A percentile compares a stretch with the other conserved stretches of the same genome.
phyloP scores from a whole-genome alignment of 2,797 vertebrate genomes.

The Philypnodon macrostomus region DNA sequence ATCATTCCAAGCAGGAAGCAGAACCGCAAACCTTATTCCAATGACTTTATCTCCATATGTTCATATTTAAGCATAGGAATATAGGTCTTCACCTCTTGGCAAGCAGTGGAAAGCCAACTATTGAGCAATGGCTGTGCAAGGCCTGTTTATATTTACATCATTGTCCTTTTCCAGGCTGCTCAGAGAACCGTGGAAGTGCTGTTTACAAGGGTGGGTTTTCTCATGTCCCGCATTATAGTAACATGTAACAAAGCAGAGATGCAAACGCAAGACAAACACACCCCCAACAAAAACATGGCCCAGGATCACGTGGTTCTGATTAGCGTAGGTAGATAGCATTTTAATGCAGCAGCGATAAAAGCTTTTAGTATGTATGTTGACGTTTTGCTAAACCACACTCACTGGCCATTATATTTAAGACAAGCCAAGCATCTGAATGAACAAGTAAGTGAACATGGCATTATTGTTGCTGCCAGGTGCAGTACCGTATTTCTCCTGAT shows the following conservation, averaged over 20 bases:
- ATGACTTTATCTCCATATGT: slow-evolving; percentile 41
- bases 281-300: slow-evolving; percentile 14
- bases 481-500: too few relatives aligned
- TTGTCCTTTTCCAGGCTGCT: slow-evolving; percentile 32
- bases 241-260: slow-evolving; percentile 8
- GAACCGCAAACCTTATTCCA: slow-evolving; percentile 13
- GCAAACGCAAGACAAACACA: slow-evolving; percentile 12
- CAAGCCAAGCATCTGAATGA: too few relatives aligned
- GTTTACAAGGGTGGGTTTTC: slow-evolving; percentile 25
- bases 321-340: slow-evolving; percentile 7
- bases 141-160: slow-evolving; percentile 46
- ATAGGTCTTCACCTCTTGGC: slow-evolving; percentile 17
- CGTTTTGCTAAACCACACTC: too few relatives aligned
- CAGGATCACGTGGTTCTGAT: slow-evolving; percentile 17
- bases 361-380: too few relatives aligned
- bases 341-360: background rate
- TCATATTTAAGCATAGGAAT: slow-evolving; percentile 28
- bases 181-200: slow-evolving; percentile 15
- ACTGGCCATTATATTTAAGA: too few relatives aligned
- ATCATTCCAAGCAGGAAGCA: slow-evolving; percentile 15
- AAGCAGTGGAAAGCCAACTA: slow-evolving; percentile 5
- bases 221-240: slow-evolving; percentile 14
- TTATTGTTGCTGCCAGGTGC: too few relatives aligned
- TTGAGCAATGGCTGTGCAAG: slow-evolving; percentile 35
- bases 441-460: too few relatives aligned